Base-by-base conservation (phyloP, 1,140 invertebrate species). In the Drosophila pseudoananassae region DNA sequence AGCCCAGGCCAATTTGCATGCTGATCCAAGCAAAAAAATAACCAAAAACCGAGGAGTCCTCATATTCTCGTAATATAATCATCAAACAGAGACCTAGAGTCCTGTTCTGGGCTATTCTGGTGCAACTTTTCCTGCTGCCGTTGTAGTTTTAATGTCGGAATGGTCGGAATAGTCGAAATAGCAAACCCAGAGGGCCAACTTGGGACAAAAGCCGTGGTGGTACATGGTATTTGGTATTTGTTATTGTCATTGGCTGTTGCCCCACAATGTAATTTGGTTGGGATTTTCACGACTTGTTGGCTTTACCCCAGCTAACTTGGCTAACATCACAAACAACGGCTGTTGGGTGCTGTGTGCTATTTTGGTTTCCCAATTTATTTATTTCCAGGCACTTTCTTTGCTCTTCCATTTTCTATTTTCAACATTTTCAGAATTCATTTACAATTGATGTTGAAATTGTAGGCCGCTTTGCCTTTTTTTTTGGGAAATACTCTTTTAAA, bases 1-100 rank as follows among this genome's bases (percentile, higher is more conserved):
- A 43, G 15, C 8, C 50, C 49, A 58, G 75, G 46, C 63, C 81
- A 87, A 87, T 87, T 88, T 87, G 78, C 82, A 87, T 87, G 60
- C 60, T 71, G 65, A 82, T 69, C 55, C 59, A 55, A 50, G 40
- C n/a, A 70, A 49, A 43, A 29, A 45, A 29, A 53, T 31, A 50
- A 52, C 25, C 5, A 27, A 27, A 27, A 27, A 5, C 25, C 74
- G 61, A 69, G 63, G 10, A 14, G 36, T 55, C 40, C 15, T 14
- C 29, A 65, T 27, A 33, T 45, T 5, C 58, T n/a, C 36, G 15
- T 20, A 63, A n/a, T 43, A 58, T 43, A 64, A 64, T 47, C 64
- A 75, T 60, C 51, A 51, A 23, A 25, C 36, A 66, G 31, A 43
- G 38, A 40, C n/a, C 36, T 12, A 6, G 15, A 45, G 55, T 29